These are phyloP conservation scores for Hirudinaria manillensis DNA, from an alignment of 2,888 invertebrate species.

Conservation along the genomic window DNA sequence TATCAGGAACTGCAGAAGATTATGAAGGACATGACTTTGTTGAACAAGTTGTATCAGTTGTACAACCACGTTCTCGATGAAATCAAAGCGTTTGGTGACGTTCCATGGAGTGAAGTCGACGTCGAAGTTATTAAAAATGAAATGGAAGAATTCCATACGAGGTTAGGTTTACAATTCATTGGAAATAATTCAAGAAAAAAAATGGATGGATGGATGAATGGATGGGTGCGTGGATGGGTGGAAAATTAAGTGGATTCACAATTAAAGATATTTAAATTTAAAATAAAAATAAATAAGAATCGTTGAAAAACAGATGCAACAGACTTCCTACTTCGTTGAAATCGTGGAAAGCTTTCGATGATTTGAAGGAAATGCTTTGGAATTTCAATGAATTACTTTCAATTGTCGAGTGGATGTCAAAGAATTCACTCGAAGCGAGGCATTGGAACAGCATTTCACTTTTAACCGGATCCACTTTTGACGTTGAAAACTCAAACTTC, in stretches of 20 bases:
- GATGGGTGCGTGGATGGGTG: no score
- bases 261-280: not conserved
- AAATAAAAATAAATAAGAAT: no score
- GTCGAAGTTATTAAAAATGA: conserved; percentile 96
- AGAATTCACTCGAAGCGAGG: conserved; percentile 91
- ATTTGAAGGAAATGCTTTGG: conserved; percentile 89
- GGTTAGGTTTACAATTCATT: conserved; percentile 54
- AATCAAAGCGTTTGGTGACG: conserved; percentile 92
- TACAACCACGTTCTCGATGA: conserved; percentile 93
- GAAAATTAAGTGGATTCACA: not conserved
- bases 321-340: conserved; percentile 77
- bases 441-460: conserved; percentile 95
- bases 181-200: no score
- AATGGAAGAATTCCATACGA: conserved; percentile 91
- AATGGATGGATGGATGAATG: no score
- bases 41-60: conserved; percentile 88
- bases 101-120: conserved; percentile 90
- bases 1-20: conserved; percentile 89
- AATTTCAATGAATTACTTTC: conserved; percentile 98
- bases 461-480: conserved; percentile 78
- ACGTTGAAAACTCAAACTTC: conserved; percentile 87
- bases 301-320: not conserved
- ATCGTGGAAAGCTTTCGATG: conserved; percentile 95
- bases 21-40: conserved; percentile 82
- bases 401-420: conserved; percentile 86